A percentile compares a stretch with the other conserved stretches of the same genome.
phyloP scores from a whole-genome alignment of 2,113 vertebrate genomes.

The Albula glossodonta region DNA sequence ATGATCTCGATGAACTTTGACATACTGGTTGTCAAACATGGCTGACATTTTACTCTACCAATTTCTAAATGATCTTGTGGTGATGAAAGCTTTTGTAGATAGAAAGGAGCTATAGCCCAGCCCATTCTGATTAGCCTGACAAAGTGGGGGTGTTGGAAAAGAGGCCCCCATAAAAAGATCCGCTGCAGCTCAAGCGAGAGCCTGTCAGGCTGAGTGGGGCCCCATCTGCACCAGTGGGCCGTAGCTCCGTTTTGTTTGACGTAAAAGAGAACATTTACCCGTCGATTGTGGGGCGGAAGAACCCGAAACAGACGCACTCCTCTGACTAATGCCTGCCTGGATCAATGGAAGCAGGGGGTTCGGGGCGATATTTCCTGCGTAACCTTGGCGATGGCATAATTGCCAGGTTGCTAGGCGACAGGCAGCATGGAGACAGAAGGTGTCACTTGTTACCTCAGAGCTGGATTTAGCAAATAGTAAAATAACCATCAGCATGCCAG shows the following conservation, averaged over 20 bases:
- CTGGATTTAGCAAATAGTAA: slow-evolving; percentile 67
- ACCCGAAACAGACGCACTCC: slow-evolving; percentile 47
- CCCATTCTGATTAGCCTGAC: no score
- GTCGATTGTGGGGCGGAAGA: slow-evolving; percentile 48
- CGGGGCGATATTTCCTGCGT: slow-evolving; percentile 58
- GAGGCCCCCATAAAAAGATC: not conserved
- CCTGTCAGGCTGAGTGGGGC: no score
- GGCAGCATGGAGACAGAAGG: slow-evolving; percentile 69
- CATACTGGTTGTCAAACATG: no score
- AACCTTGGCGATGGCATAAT: slow-evolving; percentile 62
- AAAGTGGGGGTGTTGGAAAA: not conserved
- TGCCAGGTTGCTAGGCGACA: slow-evolving; percentile 72
- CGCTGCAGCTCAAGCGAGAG: not conserved
- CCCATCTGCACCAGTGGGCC: not conserved
- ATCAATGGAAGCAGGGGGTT: slow-evolving; percentile 57
- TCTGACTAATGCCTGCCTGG: slow-evolving; percentile 42
- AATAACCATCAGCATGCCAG: slow-evolving; percentile 57
- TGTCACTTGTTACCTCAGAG: slow-evolving; percentile 73
- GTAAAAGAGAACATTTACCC: slow-evolving; percentile 45
- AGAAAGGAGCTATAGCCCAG: no score
- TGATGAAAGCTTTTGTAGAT: not conserved
- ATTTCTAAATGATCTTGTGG: not conserved
- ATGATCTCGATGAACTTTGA: no score
- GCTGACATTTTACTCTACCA: no score
- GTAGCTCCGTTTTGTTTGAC: not conserved